phyloP scores from a whole-genome alignment of 2,797 vertebrate genomes.

The Chrosomus eos region DNA sequence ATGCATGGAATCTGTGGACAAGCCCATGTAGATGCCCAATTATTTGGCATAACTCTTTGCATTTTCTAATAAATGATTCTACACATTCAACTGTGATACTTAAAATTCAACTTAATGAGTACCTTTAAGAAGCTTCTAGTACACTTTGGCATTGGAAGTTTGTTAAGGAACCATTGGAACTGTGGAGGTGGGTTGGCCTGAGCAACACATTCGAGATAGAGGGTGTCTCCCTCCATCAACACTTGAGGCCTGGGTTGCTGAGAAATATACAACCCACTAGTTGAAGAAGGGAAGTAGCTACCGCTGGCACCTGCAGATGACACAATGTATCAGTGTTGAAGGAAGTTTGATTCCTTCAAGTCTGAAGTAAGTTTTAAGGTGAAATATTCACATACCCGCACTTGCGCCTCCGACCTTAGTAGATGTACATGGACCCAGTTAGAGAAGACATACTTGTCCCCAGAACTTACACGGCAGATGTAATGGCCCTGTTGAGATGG shows the following conservation, averaged over 20 bases:
- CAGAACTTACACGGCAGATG: constrained; percentile 82
- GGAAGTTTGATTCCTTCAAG: not conserved
- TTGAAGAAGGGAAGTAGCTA: constrained; percentile 71
- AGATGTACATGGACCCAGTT: constrained; percentile 78
- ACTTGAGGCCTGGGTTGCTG: constrained; percentile 73
- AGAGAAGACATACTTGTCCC: constrained; percentile 79
- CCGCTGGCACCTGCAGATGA: constrained; percentile 67
- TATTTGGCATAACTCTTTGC: not conserved
- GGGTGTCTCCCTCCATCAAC: constrained; percentile 77
- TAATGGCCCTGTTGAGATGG: constrained; percentile 70
- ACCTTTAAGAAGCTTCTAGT: constrained; percentile 73
- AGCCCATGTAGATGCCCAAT: constrained; percentile 12
- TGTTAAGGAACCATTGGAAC: constrained; percentile 86
- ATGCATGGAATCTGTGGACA: constrained; percentile 76
- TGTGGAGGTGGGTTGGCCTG: constrained; percentile 81
- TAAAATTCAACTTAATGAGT: not conserved
- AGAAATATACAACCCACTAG: constrained; percentile 74
- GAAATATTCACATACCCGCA: constrained; percentile 66
- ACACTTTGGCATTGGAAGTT: constrained; percentile 65
- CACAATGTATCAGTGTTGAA: not conserved
- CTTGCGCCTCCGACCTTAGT: constrained; percentile 64
- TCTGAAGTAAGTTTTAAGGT: not conserved
- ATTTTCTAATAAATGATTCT: not conserved
- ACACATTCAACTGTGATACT: not conserved
- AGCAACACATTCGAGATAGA: constrained; percentile 78